Conservation (phyloP, 2,797 vertebrate genomes). For the Anguilla pacifica region DNA sequence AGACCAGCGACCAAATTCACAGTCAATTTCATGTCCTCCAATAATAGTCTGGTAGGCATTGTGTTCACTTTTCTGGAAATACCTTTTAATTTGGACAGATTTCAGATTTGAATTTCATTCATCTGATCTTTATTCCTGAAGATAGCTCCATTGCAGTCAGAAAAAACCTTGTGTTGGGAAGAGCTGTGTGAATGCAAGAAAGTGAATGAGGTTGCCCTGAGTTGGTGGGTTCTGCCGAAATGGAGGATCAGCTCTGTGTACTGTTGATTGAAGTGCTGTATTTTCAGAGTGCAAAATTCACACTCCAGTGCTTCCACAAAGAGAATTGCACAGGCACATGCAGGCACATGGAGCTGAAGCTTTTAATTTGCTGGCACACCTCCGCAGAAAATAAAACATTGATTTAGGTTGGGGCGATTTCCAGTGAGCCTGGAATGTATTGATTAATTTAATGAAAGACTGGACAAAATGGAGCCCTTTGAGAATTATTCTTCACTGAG, state of each 20-base stretch:
- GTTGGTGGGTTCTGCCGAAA: neutral
- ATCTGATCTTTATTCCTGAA: neutral
- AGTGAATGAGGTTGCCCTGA: neutral
- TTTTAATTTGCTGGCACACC: constrained; percentile 12
- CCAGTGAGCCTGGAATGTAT: constrained; percentile 5
- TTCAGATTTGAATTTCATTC: neutral
- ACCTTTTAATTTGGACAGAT: neutral
- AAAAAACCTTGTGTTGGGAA: neutral
- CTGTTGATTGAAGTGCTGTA: neutral
- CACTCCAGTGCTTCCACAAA: neutral
- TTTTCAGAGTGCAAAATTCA: neutral
- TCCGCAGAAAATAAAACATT: constrained; percentile 14
- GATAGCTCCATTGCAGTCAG: neutral
- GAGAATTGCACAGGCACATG: neutral
- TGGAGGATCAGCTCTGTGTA: neutral
- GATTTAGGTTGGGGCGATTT: constrained; percentile 4
- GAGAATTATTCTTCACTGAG: neutral
- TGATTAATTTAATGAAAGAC: constrained; percentile 14
- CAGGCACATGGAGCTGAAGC: neutral
- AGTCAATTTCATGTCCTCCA: neutral
- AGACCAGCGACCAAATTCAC: neutral
- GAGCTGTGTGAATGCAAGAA: neutral
- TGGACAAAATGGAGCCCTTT: neutral
- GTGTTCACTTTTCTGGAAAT: neutral
- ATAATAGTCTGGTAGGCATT: neutral